Evolutionary conservation across 1,140 invertebrate species (phyloP), one percentile per base, ranked within the genome.

Genomic region (Episyrphus balteatus): DNA sequence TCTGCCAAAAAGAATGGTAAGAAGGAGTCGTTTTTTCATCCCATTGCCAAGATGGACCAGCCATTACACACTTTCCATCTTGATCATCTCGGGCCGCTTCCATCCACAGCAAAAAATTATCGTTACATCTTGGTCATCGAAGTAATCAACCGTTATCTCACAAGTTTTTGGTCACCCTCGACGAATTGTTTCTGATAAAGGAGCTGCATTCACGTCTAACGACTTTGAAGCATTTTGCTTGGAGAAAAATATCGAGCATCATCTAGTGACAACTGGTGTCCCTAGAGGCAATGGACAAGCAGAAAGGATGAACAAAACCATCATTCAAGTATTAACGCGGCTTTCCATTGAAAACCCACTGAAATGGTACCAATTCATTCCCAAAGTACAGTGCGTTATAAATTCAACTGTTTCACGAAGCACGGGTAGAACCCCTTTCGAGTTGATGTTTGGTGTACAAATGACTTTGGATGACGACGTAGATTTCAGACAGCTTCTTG

Each of bases 111-210:
- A 11, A 73, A 73, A 36, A 51, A 53, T 7, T 72, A 73, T 46
- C 58, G 62, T 30, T 55, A 71, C 47, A 56, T 72, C 3, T 55
- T 72, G 0, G 59, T 54, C 0, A 48, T 73, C 1, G 51, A 69
- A 2, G 65, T 39, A 31, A 40, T 38, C 37, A 31, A 47, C 46
- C 9, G 36, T n/a, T 14, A 5, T 33, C 33, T 46, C 44, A 13
- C 36, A 38, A 14, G 15, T 21, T 7, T 58, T 56, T 50, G 54
- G 58, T 47, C 56, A 54, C 48, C 54, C 53, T 13, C 13, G 31
- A 19, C n/a, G 32, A 6, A 10, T 47, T 43, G 17, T 47, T 19
- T 13, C 39, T 15, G 43, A 50, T 42, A 21, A 38, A 49, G 44
- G 40, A 15, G 44, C 49, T 44, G 39, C 26, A 19, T 47, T 50